Evolutionary conservation across 2,888 invertebrate genomes (phyloP), one percentile per base, ranked within the genome.

Genomic region (Nowickia ferox): DNA sequence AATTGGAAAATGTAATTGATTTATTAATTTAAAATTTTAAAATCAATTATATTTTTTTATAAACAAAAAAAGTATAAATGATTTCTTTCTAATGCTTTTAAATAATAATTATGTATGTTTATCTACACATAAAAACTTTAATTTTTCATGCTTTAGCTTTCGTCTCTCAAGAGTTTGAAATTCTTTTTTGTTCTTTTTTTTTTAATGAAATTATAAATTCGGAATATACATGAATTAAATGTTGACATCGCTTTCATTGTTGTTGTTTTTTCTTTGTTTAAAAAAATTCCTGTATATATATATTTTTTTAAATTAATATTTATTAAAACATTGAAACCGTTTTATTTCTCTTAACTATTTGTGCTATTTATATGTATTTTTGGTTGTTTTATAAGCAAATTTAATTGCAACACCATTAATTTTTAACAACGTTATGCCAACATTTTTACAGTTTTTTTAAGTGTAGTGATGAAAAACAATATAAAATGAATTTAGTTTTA

Each of bases 231-330:
- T 89, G 89, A 89, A 88, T 90, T 91, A 92, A 92, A 92, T 92
- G 92, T 92, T 92, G 92, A 92, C 92, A 92, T 92, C 92, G 92
- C 92, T 92, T 92, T 61, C 53, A 84, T 57, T 61, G 44, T 71
- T 68, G 77, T 85, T 74, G 61, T 78, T 78, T 59, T 86, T 82
- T 76, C 83, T 84, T 57, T 87, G 85, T 44, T 81, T 80, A 83
- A 51, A 86, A 83, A 84, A 86, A 89, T 89, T 87, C 84, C 75
- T 83, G 88, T 88, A 86, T 83, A n/a, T n/a, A n/a, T n/a, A n/a
- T 84, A 88, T 89, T 72, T 30, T 30, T 6, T 30, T 30, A 6
- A 30, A 46, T 46, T 30, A 42, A 65, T 76, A 55, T 30, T 77
- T 74, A 61, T 65, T 87, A 72, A 66, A 72, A 80, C 74, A 80